Conservation (phyloP, 2,113 vertebrate genomes). For the Dasyornis broadbenti region DNA sequence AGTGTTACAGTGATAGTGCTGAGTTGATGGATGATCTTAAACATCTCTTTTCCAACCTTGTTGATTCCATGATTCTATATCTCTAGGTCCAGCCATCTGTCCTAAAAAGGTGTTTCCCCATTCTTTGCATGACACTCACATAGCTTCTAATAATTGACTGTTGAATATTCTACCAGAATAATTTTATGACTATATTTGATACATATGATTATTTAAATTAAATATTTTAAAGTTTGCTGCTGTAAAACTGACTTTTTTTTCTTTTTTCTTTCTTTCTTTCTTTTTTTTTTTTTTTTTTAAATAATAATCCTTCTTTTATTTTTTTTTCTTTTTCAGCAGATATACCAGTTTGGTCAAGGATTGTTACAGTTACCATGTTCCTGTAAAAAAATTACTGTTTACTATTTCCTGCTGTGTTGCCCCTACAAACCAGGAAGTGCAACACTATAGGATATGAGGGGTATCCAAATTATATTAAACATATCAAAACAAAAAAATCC, state of each 20-base stretch:
- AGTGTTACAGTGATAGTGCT: neutral
- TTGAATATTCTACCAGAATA: neutral
- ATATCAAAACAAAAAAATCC: neutral
- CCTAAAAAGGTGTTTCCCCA: neutral
- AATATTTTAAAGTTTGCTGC: neutral
- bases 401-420: neutral
- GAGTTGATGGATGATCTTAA: neutral
- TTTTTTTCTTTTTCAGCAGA: neutral
- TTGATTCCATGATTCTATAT: neutral
- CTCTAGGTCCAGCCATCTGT: neutral
- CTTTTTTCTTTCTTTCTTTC: neutral
- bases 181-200: neutral
- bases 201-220: neutral
- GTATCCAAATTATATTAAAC: neutral
- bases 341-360: neutral
- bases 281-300: neutral
- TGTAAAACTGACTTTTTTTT: neutral
- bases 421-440: neutral
- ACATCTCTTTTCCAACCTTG: neutral
- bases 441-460: neutral
- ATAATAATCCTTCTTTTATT: neutral
- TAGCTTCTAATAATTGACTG: neutral
- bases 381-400: neutral
- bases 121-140: neutral
- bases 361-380: neutral